Conservation (phyloP, 1,140 invertebrate species). For the Drosophila grimshawi region DNA sequence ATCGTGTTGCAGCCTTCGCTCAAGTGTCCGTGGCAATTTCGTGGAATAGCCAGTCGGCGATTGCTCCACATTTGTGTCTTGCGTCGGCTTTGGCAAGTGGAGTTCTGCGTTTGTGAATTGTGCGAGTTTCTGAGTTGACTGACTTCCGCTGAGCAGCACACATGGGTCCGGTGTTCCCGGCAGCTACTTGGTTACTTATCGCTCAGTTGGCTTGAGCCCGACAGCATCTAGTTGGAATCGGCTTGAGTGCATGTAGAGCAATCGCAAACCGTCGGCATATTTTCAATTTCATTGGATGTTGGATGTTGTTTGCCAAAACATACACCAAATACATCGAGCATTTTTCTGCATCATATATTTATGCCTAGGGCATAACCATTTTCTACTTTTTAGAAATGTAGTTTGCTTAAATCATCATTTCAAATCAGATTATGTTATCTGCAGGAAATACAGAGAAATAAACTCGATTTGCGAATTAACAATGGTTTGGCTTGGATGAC, state of each 20-base stretch:
- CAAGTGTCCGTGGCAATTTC: conserved; percentile 46
- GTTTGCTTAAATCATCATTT: no score
- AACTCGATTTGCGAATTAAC: no score
- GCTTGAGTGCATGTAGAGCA: neutral
- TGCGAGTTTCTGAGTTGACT: neutral
- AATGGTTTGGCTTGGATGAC: no score
- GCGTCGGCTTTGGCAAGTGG: conserved; percentile 14
- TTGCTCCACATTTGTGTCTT: conserved; percentile 67
- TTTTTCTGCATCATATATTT: no score
- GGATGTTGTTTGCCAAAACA: neutral
- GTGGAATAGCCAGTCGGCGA: conserved; percentile 52
- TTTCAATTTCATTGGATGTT: conserved; percentile 10
- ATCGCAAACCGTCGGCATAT: conserved; percentile 3
- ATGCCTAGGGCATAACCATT: no score
- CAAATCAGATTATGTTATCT: no score
- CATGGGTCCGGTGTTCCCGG: neutral
- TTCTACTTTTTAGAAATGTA: no score
- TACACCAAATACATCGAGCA: no score
- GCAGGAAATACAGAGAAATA: no score
- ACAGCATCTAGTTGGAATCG: conserved; percentile 16
- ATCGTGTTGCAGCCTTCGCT: conserved; percentile 22
- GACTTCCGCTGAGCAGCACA: conserved; percentile 59
- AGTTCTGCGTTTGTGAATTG: conserved; percentile 1
- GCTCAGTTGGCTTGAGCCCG: conserved; percentile 1
- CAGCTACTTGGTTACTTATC: neutral